These are phyloP conservation scores for Jordanella pulchra DNA, from an alignment of 2,797 vertebrate genomes.

Conservation along the genomic window DNA sequence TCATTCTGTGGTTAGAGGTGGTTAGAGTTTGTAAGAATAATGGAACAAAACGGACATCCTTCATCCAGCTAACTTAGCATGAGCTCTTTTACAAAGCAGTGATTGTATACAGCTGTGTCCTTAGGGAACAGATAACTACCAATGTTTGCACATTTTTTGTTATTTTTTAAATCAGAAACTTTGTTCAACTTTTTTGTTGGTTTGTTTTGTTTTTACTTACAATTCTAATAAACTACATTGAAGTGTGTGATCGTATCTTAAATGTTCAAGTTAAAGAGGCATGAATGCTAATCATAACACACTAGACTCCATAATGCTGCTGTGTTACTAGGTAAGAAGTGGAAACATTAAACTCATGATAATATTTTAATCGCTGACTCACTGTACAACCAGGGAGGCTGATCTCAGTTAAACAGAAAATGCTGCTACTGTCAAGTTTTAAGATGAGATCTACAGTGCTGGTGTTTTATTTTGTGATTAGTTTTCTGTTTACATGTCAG, in stretches of 20 bases:
- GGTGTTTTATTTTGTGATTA: conserved; percentile 19
- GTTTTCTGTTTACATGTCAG: conserved; percentile 47
- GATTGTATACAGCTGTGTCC: background rate
- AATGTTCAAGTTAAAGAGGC: background rate
- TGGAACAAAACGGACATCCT: no score
- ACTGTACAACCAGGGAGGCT: conserved; percentile 23
- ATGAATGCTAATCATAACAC: background rate
- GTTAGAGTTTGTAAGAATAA: no score
- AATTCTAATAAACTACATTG: background rate
- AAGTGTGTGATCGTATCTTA: background rate
- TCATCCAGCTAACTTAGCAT: no score
- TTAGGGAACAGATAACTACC: no score
- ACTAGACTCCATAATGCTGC: conserved; percentile 22
- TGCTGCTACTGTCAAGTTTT: conserved; percentile 31
- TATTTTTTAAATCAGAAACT: no score
- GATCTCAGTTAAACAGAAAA: conserved; percentile 50
- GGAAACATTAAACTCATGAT: conserved; percentile 48
- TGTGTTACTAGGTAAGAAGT: conserved; percentile 53
- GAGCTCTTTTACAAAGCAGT: background rate
- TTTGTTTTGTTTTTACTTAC: no score
- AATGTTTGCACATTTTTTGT: no score
- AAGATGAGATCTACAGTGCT: conserved; percentile 34
- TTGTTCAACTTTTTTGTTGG: no score
- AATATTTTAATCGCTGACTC: conserved; percentile 44
- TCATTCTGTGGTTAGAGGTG: background rate